Base-by-base conservation (phyloP, 2,113 vertebrate species). In the Vicugna pacos region DNA sequence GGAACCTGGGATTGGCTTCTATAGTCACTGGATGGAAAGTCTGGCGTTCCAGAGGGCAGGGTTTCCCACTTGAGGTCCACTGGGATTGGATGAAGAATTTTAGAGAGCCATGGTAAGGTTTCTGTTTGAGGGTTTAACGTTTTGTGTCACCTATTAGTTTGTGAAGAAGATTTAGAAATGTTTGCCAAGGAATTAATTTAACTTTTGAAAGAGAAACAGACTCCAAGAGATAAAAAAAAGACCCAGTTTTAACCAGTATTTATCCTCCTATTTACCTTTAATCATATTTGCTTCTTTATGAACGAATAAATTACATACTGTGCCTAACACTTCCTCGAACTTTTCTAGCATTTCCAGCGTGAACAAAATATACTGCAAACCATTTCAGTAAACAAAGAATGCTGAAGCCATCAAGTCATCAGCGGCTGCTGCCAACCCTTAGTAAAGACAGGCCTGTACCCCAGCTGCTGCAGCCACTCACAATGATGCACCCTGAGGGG, bases 121-220 rank as follows among this genome's bases (percentile, higher is more conserved):
- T 50, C n/a, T 50, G 5, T 32, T 82, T 54, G 10, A 28, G 32
- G 8, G 11, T 17, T 91, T 70, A 79, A 52, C 24, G 54, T 95
- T 79, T 87, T 87, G 89, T 46, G 17, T 70, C 48, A 82, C 32
- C 72, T 22, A 91, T 28, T 32, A n/a, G 69, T 56, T 17, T 72
- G 8, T 77, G 62, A 72, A 42, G 48, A 65, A 90, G 58, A 75
- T 30, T 82, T 64, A 82, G 32, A 72, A 54, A 19, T 48, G 72
- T 69, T 81, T 92, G 38, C 58, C 32, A 56, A 15, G 38, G 24
- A 38, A 89, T n/a, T 89, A 89, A 73, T 26, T 73, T 48, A 69
- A 60, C 32, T 82, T 90, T 60, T 72, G 54, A 12, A n/a, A 92
- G 58, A 52, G 22, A 70, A 91, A 88, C 2, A 86, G 38, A 79